Evolutionary conservation across 2,888 invertebrate species (phyloP).

Genomic region (Taenaris catops): DNA sequence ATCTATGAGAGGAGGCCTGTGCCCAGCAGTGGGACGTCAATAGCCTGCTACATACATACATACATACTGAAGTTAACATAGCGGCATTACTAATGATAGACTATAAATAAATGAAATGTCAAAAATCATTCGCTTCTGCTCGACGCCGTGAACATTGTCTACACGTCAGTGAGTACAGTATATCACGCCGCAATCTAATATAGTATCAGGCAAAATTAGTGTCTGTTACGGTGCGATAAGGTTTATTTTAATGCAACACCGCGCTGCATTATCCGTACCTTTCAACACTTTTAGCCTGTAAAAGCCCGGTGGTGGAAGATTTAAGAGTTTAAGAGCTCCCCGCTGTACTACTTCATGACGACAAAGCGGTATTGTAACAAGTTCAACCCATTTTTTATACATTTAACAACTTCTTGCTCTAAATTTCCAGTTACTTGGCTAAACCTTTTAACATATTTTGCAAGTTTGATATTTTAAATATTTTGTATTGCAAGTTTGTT

Average conservation of each 20-base stretch:
- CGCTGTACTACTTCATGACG: slow-evolving; percentile 24
- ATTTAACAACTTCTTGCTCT: slow-evolving; percentile 17
- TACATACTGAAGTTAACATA: too few relatives aligned
- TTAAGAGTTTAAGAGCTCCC: slow-evolving; percentile 33
- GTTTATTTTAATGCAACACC: slow-evolving; percentile 13
- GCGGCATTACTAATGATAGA: too few relatives aligned
- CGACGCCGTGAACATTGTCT: slow-evolving; percentile 1
- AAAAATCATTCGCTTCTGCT: slow-evolving; percentile 9
- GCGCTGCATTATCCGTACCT: slow-evolving; percentile 18
- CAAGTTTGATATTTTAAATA: too few relatives aligned
- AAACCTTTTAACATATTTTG: slow-evolving; percentile 11
- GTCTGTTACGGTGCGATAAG: background rate
- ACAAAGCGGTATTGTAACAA: slow-evolving; percentile 30
- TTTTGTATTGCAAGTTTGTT: too few relatives aligned
- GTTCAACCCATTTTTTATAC: slow-evolving; percentile 28
- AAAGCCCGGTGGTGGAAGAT: slow-evolving; percentile 26
- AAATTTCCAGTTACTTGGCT: slow-evolving; percentile 10
- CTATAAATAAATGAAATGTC: too few relatives aligned
- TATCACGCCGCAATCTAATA: slow-evolving; percentile 13
- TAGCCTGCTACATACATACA: too few relatives aligned
- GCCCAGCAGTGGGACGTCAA: too few relatives aligned
- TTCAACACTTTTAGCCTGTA: slow-evolving; percentile 24
- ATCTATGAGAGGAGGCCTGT: too few relatives aligned
- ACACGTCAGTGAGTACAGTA: slow-evolving; percentile 16
- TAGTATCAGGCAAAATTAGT: background rate